Evolutionary conservation across 1,140 invertebrate species (phyloP), one percentile per base, ranked within the genome.

Genomic region (Hycleus cichorii): DNA sequence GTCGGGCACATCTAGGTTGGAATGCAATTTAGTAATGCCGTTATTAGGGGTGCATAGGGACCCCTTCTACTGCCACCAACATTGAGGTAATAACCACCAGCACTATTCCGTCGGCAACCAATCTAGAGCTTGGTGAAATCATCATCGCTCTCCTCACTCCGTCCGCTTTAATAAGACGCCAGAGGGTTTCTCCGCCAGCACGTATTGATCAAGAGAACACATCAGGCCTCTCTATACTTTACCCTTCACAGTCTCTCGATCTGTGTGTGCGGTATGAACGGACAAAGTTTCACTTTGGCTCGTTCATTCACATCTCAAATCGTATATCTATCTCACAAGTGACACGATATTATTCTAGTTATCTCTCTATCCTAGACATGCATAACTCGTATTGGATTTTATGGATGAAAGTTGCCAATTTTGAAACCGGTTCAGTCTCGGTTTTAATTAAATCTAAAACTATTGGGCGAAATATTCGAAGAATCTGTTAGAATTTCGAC

Each of bases 101-200:
- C 51, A 55, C 51, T 46, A 54, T 59, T 59, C 47, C 58, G 58
- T 57, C 53, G 49, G 44, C 57, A 63, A 56, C 47, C 57, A 63
- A 63, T 63, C 53, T 63, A 59, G 46, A 42, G 47, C 54, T 44
- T 46, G 49, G 56, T 12, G 58, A 60, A 43, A 64, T 64, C 62
- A 64, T 64, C 62, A 58, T 55, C 62, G 50, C 58, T 54, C 52
- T 53, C 43, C 57, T 56, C 57, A 39, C 62, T 48, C 53, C 54
- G 58, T 57, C 58, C 55, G 47, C 54, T 59, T 64, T 64, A 64
- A 64, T 64, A 64, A 64, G 62, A 64, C 62, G 59, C 59, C 55
- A 58, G 58, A 58, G 62, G 62, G 59, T 59, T 57, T 54, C 62
- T 60, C 49, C 59, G 50, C 53, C 53, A 56, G 45, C 53, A 47